Evolutionary conservation across 2,888 invertebrate genomes (phyloP).

Genomic region (Eristalis arbustorum): DNA sequence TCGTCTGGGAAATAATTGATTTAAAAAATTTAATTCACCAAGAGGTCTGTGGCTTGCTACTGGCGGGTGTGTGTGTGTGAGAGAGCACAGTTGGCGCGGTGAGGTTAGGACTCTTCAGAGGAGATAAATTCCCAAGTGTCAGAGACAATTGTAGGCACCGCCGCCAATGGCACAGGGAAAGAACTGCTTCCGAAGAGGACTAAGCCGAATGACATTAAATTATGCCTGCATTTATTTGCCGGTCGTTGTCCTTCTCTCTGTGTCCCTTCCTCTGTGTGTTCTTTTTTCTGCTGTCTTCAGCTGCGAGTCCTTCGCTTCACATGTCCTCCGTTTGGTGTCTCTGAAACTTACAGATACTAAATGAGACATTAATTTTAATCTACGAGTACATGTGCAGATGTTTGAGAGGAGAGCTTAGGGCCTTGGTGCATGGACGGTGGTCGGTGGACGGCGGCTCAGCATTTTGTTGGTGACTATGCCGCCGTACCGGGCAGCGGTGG

Average conservation of each 20-base stretch:
- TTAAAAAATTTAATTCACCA: conserved; percentile 63
- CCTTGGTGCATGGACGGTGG: conserved; percentile 49
- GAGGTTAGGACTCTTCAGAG: conserved; percentile 54
- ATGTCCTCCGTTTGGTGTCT: conserved; percentile 43
- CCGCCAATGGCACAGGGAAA: conserved; percentile 21
- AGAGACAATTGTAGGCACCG: conserved; percentile 64
- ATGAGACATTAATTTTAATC: conserved; percentile 64
- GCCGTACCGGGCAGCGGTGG: neutral
- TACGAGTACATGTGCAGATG: conserved; percentile 52
- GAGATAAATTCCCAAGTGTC: conserved; percentile 62
- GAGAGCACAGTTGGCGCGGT: conserved; percentile 1
- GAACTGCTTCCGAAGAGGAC: conserved; percentile 31
- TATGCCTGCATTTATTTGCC: conserved; percentile 69
- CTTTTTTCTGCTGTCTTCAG: neutral
- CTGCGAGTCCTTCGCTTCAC: conserved; percentile 8
- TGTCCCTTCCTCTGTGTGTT: neutral
- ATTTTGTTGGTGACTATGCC: neutral
- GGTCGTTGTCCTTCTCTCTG: conserved; percentile 8
- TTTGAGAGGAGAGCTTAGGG: conserved; percentile 43
- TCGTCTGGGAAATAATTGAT: conserved; percentile 61
- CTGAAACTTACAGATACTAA: conserved; percentile 59
- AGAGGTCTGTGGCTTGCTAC: conserved; percentile 4
- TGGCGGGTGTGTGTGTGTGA: conserved; percentile 5
- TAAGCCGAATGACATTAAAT: conserved; percentile 59
- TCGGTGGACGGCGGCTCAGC: conserved; percentile 15